phyloP scores from a whole-genome alignment of 1,140 invertebrate genomes.

The Drosophila aff. region DNA sequence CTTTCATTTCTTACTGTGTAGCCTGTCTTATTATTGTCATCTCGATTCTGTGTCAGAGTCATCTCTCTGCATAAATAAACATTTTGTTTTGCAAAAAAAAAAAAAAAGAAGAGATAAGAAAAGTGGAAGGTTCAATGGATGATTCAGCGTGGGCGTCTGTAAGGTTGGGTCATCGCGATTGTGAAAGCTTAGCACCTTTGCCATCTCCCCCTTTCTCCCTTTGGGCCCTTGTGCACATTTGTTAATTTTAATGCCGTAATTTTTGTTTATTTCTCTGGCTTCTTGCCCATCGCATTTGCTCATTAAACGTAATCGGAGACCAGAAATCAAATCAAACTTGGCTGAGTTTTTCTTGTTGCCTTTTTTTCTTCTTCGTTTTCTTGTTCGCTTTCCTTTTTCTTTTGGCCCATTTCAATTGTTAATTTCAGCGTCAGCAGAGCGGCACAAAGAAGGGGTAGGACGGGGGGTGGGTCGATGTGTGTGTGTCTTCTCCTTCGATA shows the following conservation, averaged over 20 bases:
- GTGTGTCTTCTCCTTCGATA: conserved; percentile 10
- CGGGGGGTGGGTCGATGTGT: not conserved
- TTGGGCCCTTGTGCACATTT: conserved; percentile 36
- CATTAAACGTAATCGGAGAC: conserved; percentile 47
- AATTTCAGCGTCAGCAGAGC: conserved; percentile 55
- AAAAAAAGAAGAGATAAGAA: not conserved
- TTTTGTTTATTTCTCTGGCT: conserved; percentile 32
- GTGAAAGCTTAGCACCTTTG: conserved; percentile 45
- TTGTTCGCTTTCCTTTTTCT: conserved; percentile 26
- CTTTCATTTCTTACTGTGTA: not conserved
- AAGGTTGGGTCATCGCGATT: conserved; percentile 31
- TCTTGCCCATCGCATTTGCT: conserved; percentile 8
- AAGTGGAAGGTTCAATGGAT: conserved; percentile 5
- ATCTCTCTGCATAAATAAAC: conserved; percentile 9
- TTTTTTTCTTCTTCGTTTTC: not conserved
- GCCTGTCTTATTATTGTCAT: not conserved
- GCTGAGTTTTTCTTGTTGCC: conserved; percentile 24
- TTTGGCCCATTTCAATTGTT: conserved; percentile 44
- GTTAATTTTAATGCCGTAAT: conserved; percentile 60
- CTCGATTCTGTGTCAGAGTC: not conserved
- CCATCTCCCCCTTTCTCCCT: not conserved
- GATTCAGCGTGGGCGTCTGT: not conserved
- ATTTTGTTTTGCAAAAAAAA: not conserved
- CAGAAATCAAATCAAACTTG: conserved; percentile 45
- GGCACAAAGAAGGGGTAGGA: not conserved